Conservation (phyloP, 2,113 vertebrate species). For the Acanthisitta chloris region DNA sequence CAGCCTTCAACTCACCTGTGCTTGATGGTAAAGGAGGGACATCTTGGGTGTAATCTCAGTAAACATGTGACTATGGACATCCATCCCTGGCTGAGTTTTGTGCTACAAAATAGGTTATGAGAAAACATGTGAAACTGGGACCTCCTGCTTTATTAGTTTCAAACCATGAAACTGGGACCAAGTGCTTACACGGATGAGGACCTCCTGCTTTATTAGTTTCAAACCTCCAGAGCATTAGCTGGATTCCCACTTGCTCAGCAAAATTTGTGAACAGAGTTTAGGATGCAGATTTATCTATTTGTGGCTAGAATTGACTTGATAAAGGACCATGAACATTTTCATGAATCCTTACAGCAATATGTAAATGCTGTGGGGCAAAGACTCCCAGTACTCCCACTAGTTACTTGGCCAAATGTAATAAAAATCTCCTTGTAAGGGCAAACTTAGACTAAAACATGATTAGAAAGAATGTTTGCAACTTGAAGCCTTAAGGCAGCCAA, state of each 20-base stretch:
- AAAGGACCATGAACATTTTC: not conserved
- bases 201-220: not conserved
- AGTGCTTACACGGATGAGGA: not conserved
- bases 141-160: not conserved
- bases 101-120: not conserved
- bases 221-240: not conserved
- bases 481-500: not conserved
- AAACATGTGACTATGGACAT: fast-evolving
- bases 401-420: fast-evolving
- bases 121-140: not conserved
- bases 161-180: not conserved
- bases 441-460: fast-evolving
- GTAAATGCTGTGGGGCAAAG: not conserved
- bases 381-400: not conserved
- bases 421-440: fast-evolving
- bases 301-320: not conserved
- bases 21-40: not conserved
- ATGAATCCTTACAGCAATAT: not conserved
- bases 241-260: not conserved
- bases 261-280: too few species aligned
- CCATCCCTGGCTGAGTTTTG: not conserved
- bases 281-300: not conserved
- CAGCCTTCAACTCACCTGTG: not conserved
- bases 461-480: fast-evolving
- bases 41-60: not conserved